Evolutionary conservation across 92 coral and sea anemone genomes (phyloP), one percentile per base, ranked within the genome.

Genomic region (Palythoa caribaeorum): DNA sequence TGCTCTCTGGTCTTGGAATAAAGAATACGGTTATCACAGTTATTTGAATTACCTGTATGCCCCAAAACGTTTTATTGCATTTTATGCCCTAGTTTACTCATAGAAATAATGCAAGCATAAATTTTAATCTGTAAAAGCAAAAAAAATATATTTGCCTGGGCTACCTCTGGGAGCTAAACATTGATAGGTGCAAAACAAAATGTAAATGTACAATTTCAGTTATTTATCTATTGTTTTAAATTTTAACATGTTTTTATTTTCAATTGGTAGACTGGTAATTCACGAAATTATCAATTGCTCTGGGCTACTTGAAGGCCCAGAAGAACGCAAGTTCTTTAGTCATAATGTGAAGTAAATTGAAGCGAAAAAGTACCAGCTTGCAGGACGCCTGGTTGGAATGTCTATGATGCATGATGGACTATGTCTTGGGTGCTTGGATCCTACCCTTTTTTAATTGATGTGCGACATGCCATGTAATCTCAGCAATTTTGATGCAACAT

Each of bases 261-360:
- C 9, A 28, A 28, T 28, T 28, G 28, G 28, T 13, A 84, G 80
- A 84, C 76, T 84, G 50, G 60, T 52, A 37, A 84, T 51, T 11
- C 80, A 73, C 3, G 71, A 84, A 13, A 17, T 84, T 51, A 78
- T 2, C 13, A 44, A 73, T 3, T 12, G 38, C 1, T 84, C 88
- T 19, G 90, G 90, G 12, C 62, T 87, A 14, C 77, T 66, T 14
- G 86, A 87, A 78, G 90, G 90, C 14, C 19, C 57, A 60, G 90
- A 87, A 35, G 86, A 54, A 40, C 79, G 69, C 5, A 65, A 44
- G 71, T 35, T 52, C 47, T 87, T 87, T 53, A 62, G 71, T 37
- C 90, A 87, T 52, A 79, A 87, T 54, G 48, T 87, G 6, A 76
- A 87, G 68, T 70, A 78, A 1, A 77, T 87, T 14, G 79, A 87